A percentile compares a stretch with the other conserved stretches of the same genome.
Conservation (phyloP, 2,113 vertebrate genomes). For the Istiophorus platypterus region DNA sequence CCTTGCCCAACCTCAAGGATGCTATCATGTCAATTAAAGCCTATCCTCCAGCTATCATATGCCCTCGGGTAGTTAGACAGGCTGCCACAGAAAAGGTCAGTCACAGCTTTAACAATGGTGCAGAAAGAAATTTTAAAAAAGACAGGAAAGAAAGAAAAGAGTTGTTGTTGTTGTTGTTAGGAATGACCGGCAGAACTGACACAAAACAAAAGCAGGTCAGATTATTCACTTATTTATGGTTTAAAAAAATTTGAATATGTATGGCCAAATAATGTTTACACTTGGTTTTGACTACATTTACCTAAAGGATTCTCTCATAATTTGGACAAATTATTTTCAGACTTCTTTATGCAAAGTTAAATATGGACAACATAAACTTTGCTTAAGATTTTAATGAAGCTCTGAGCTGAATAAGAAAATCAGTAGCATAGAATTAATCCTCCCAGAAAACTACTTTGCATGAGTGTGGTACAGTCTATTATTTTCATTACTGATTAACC, state of each 20-base stretch:
- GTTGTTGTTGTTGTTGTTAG: constrained; percentile 3
- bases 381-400: background rate
- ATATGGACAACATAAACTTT: background rate
- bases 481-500: background rate
- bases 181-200: background rate
- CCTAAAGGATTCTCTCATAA: no score
- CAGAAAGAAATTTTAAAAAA: constrained; percentile 32
- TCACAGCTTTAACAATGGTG: constrained; percentile 42
- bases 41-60: constrained; percentile 64
- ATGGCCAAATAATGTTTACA: background rate
- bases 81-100: constrained; percentile 78
- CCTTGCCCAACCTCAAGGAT: constrained; percentile 50
- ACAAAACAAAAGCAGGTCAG: constrained; percentile 8
- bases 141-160: background rate
- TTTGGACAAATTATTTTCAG: background rate
- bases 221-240: background rate
- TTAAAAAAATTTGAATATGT: background rate
- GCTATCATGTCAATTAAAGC: constrained; percentile 76
- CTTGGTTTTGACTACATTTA: no score
- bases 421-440: background rate
- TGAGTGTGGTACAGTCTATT: background rate
- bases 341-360: no score
- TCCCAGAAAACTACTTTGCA: background rate
- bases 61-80: constrained; percentile 58
- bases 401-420: background rate